Base-by-base conservation (phyloP, 2,113 vertebrate species). In the Cyanoramphus novaezelandiae region DNA sequence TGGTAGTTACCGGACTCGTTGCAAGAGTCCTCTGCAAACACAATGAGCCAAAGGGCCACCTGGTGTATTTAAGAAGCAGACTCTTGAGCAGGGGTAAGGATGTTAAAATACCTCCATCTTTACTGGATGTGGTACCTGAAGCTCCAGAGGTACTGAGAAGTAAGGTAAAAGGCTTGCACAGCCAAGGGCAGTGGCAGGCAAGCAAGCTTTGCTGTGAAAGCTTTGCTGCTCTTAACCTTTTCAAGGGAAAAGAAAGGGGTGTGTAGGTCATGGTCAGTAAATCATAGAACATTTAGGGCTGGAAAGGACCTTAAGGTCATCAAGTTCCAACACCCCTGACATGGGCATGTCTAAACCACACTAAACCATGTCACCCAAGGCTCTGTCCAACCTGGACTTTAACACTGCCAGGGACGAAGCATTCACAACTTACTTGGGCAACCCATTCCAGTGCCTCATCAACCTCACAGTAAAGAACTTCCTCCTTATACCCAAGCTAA, bases 1-100 rank as follows among this genome's bases (percentile, higher is more conserved):
- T 47, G 27, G 29, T 14, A 4, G 63, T 10, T 72, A 10, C 23
- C 9, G 57, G 17, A 25, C 31, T 91, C 0, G 0, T 28, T 44
- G 78, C 18, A 70, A 55, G 68, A n/a, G 29, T 10, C 27, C 21
- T 60, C 23, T 43, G 71, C 3, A 1, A 67, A 16, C 23, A 9
- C n/a, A 55, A 6, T 1, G 0, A 14, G 9, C n/a, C 59, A 53
- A 53, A 50, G 31, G 37, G 19, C 52, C 3, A 0, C 65, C 29
- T 14, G 15, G 2, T 24, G 0, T 31, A 17, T 41, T 39, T 57
- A 25, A 13, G 21, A 17, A 52, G 37, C 27, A 49, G 80, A 21
- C 49, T 67, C 53, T 3, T 27, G 29, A 67, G 79, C 50, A 46
- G 28, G 37, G 27, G 6, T 71, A 19, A 29, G 59, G 52, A 57